Conservation (phyloP, 2,888 invertebrate genomes). For the Spilosoma lubricipeda region DNA sequence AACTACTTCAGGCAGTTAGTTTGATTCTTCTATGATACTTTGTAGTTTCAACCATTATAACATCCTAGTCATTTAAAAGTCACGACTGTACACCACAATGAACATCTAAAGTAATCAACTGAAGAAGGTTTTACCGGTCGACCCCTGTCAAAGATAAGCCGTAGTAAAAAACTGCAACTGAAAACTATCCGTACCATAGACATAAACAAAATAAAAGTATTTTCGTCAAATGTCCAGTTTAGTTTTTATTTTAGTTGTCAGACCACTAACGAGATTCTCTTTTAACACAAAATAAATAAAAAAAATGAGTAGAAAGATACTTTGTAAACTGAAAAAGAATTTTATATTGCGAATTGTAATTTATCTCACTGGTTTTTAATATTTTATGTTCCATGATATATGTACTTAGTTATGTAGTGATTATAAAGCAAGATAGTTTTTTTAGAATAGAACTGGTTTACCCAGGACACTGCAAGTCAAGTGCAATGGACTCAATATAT, state of each 20-base stretch:
- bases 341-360: too few species aligned
- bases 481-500: too few species aligned
- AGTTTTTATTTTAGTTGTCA: not conserved
- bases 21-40: not conserved
- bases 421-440: too few species aligned
- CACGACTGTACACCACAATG: not conserved
- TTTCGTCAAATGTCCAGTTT: not conserved
- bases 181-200: not conserved
- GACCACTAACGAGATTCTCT: not conserved
- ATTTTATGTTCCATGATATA: too few species aligned
- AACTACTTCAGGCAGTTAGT: too few species aligned
- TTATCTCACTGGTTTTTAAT: too few species aligned
- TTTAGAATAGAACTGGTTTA: too few species aligned
- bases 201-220: not conserved
- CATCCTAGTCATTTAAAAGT: not conserved
- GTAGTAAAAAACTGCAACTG: slow-evolving; percentile 1
- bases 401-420: too few species aligned
- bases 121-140: not conserved
- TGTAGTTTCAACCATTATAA: not conserved
- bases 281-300: not conserved
- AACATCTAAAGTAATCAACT: not conserved
- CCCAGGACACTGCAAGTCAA: too few species aligned
- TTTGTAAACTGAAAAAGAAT: too few species aligned
- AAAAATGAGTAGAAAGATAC: too few species aligned
- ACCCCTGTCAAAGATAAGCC: not conserved